Evolutionary conservation across 2,888 invertebrate genomes (phyloP), one percentile per base, ranked within the genome.

Genomic region (Cephus nigrinus): DNA sequence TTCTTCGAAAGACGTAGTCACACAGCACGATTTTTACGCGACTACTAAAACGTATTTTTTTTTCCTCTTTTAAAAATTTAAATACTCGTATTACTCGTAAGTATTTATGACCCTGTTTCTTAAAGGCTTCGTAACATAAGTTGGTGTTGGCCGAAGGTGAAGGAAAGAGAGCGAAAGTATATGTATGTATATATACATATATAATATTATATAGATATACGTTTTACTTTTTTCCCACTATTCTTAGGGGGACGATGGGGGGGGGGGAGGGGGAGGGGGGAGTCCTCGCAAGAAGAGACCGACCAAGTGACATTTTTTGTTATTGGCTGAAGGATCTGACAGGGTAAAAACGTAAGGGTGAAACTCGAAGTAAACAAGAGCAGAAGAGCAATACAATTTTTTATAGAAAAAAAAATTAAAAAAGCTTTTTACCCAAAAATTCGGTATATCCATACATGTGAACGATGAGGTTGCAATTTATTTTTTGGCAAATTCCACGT

Each of bases 41-140:
- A 75, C 75, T 72, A 77, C 74, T 69, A 71, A 73, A 76, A 75
- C 74, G 75, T 75, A 74, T 74, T 71, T 75, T 74, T 74, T 79
- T 75, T 35, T 33, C 73, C 33, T 75, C 71, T 68, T 73, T 69
- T 73, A 68, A 40, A 74, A 68, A 76, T 68, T 88, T 87, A 86
- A 88, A 87, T 89, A 90, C 86, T 86, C 85, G 86, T 87, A 88
- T 88, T 86, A 89, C 85, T 87, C 86, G 87, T 89, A 88, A 88
- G 86, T 89, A 87, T 82, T 74, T 69, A 87, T 87, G 88, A 90
- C 90, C 90, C 90, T 90, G 90, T 90, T 90, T 88, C 86, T 85
- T 89, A 86, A 90, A 90, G 90, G 90, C 90, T 90, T 90, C 84
- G 84, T 86, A 89, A 89, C 88, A 82, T 88, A 89, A 89, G 85